Percentiles rank a stretch among this genome's conserved stretches.
Conservation (phyloP, 2,113 vertebrate species). For the Abramis brama region DNA sequence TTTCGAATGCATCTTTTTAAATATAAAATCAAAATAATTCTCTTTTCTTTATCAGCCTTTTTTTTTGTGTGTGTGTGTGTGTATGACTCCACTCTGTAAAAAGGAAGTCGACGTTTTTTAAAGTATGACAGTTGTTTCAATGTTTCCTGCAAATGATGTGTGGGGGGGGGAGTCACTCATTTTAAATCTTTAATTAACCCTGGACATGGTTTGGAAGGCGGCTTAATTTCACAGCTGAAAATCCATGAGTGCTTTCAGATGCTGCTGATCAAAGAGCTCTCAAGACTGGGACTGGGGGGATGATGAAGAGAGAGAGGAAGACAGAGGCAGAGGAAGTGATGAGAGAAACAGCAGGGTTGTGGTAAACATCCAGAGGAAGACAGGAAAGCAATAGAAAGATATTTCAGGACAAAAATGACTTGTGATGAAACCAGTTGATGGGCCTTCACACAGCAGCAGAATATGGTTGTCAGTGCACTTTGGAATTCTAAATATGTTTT, state of each 20-base stretch:
- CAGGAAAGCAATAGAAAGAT: neutral
- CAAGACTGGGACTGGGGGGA: slow-evolving; percentile 14
- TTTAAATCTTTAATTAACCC: slow-evolving; percentile 52
- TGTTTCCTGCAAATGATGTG: slow-evolving; percentile 24
- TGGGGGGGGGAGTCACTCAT: neutral
- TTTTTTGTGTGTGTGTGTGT: too few species aligned
- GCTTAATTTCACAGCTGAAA: slow-evolving; percentile 52
- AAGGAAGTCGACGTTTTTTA: neutral
- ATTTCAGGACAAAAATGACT: neutral
- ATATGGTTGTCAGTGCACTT: neutral
- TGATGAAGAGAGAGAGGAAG: slow-evolving; percentile 21
- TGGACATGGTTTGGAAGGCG: slow-evolving; percentile 41
- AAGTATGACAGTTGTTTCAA: neutral
- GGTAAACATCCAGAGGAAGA: neutral
- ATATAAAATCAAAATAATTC: neutral
- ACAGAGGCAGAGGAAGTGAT: slow-evolving; percentile 27
- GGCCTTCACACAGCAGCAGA: neutral
- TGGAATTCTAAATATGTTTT: neutral
- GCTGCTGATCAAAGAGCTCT: slow-evolving; percentile 57
- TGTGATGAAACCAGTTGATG: neutral
- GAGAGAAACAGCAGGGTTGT: neutral
- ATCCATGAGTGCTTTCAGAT: slow-evolving; percentile 54
- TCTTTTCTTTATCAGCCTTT: neutral
- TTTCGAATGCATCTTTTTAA: neutral
- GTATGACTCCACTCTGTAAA: neutral